A percentile compares a stretch with the other conserved stretches of the same genome.
phyloP scores from a whole-genome alignment of 2,797 vertebrate species.

The Sebastes iracundus region DNA sequence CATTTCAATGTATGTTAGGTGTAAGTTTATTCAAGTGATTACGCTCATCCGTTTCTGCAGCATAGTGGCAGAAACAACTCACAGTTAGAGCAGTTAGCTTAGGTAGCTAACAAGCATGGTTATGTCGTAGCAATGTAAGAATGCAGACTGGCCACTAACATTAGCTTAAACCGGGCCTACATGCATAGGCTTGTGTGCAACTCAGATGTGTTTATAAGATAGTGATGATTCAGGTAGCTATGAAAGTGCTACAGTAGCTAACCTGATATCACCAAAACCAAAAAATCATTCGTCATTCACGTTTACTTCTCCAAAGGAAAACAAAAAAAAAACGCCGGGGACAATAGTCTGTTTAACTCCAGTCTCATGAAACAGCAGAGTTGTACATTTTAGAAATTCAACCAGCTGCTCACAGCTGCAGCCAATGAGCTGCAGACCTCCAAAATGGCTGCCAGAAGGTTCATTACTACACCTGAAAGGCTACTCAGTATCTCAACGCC shows the following conservation, averaged over 20 bases:
- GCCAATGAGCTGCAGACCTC: slow-evolving; percentile 40
- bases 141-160: neutral
- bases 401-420: slow-evolving; percentile 14
- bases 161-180: neutral
- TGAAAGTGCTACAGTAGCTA: slow-evolving; percentile 1
- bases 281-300: neutral
- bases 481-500: slow-evolving; percentile 23
- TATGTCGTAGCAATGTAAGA: neutral
- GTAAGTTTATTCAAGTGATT: neutral
- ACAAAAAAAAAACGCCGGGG: neutral
- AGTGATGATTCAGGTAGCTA: neutral
- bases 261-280: neutral
- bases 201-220: neutral
- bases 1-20: neutral
- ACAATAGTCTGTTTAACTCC: neutral
- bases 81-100: neutral
- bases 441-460: slow-evolving; percentile 48
- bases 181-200: neutral
- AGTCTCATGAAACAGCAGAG: neutral
- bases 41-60: neutral
- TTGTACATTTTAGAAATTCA: slow-evolving; percentile 3
- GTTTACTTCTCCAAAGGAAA: neutral
- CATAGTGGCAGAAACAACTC: neutral
- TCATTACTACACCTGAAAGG: slow-evolving; percentile 19
- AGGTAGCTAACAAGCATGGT: neutral